Evolutionary conservation across 1,140 invertebrate genomes (phyloP).

Genomic region (Achatina immaculata): DNA sequence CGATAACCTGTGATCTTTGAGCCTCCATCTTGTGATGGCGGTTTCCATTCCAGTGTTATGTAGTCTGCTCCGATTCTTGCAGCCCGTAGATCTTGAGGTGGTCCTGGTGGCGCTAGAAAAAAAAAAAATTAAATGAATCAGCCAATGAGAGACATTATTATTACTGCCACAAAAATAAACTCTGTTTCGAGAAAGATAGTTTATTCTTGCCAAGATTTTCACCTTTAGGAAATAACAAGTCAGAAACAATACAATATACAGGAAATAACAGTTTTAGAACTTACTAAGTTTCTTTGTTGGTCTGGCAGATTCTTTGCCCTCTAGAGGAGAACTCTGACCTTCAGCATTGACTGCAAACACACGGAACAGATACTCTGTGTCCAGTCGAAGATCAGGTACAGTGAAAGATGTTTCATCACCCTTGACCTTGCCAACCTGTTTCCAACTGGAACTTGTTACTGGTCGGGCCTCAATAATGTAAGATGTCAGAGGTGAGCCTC

Average conservation of each 20-base stretch:
- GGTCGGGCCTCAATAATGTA: conserved; percentile 93
- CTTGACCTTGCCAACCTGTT: conserved; percentile 71
- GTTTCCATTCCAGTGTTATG: conserved; percentile 93
- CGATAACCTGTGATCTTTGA: conserved; percentile 82
- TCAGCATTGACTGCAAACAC: conserved; percentile 95
- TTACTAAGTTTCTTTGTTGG: conserved; percentile 94
- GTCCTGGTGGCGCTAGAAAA: conserved; percentile 84
- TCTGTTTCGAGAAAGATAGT: too few relatives aligned
- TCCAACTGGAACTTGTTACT: conserved; percentile 85
- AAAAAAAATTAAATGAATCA: too few relatives aligned
- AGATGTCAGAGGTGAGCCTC: conserved; percentile 93
- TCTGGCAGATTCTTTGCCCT: conserved; percentile 89
- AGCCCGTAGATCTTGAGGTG: conserved; percentile 91
- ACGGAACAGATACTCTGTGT: conserved; percentile 91
- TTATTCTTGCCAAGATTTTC: too few relatives aligned
- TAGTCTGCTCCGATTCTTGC: conserved; percentile 94
- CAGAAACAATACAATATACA: too few relatives aligned
- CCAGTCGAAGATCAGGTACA: conserved; percentile 89
- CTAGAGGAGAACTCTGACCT: conserved; percentile 90
- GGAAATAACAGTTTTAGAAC: too few relatives aligned
- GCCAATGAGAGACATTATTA: too few relatives aligned
- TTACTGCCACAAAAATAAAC: too few relatives aligned
- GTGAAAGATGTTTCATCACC: conserved; percentile 78
- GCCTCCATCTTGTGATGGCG: conserved; percentile 90
- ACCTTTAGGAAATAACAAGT: too few relatives aligned